Evolutionary conservation across 2,113 vertebrate species (phyloP), one percentile per base, ranked within the genome.

Genomic region (Syngnathus scovelli): DNA sequence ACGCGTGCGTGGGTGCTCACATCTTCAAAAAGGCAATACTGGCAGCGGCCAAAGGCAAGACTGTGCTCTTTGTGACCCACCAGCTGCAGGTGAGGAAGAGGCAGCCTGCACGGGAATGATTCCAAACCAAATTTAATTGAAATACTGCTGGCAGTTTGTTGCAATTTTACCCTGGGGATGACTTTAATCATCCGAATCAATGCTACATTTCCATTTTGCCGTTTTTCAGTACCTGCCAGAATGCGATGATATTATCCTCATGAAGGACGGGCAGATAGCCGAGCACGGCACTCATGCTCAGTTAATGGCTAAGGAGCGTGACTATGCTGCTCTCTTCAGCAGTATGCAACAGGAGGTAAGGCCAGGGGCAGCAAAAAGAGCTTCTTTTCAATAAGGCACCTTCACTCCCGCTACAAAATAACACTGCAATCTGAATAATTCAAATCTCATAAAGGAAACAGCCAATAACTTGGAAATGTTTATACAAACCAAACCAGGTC

Each of bases 41-140:
- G 3, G 81, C 63, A 2, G 69, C 72, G 10, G 83, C 89, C 13
- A 86, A 78, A 68, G 84, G 61, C 68, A 92, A 82, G 79, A 93
- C 92, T 0, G 83, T 93, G 72, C 76, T 94, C 52, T 94, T 93
- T 81, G 88, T 93, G 12, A 93, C 92, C 1, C 92, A 94, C 72
- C 92, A 93, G 70, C 86, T 93, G 64, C 92, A 94, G 90, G 93
- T 92, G 21, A 81, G 43, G 1, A 52, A 39, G 61, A 62, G 12
- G 21, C 38, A 62, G 44, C 39, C 39, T 62, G 39, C 39, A 44
- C 9, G 41, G 41, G 39, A 62, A 62, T 23, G 36, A 44, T 27
- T 62, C 38, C 12, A 62, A 44, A 44, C n/a, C 39, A 23, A 62
- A 62, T 44, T 62, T 3, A 21, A 62, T 44, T 33, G 11, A 36